Base-by-base conservation (phyloP, 2,888 invertebrate species). In the Microctonus aethiopoides region DNA sequence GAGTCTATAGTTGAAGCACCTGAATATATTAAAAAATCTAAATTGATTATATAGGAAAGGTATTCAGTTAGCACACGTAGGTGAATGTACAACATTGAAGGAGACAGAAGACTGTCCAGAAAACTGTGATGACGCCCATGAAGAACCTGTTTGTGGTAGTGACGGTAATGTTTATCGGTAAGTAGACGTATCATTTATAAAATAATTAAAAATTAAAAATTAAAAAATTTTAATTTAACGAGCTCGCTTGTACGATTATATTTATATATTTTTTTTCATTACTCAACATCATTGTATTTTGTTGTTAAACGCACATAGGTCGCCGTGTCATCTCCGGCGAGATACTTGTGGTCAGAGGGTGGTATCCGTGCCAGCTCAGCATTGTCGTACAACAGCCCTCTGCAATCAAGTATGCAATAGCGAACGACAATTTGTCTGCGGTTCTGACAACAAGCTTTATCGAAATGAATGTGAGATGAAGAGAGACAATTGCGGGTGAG, bases 391-490 rank as follows among this genome's bases (percentile, higher is more conserved):
- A 32, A 96, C 96, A 0, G 94, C 95, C 1, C 91, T 93, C 41
- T 96, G 96, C 87, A 91, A 93, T 79, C 92, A 92, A 81, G 89
- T 90, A 64, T 94, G 94, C 81, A 90, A 91, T 24, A 90, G 91
- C 70, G 91, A 91, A 22, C 90, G 92, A n/a, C 92, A 92, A 74
- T 95, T 95, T 83, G 94, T 96, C 63, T 96, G 96, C 84, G 95
- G 95, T 39, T 95, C 95, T 9, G 96, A 96, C 87, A 95, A 95
- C 87, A 92, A 95, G 83, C 94, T 96, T 85, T 96, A 96, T 87
- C 92, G 93, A 81, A 95, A 94, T 85, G 94, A 95, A 87, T 96
- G 96, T 82, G 92, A 95, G 84, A 96, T 96, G 96, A 94, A 94
- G 86, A 91, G 93, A 84, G 93, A 93, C 83, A 96, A 96, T 84